A percentile compares a stretch with the other conserved stretches of the same genome.
Evolutionary conservation across 2,797 vertebrate species (phyloP).

Genomic region (Sebastes goodei): DNA sequence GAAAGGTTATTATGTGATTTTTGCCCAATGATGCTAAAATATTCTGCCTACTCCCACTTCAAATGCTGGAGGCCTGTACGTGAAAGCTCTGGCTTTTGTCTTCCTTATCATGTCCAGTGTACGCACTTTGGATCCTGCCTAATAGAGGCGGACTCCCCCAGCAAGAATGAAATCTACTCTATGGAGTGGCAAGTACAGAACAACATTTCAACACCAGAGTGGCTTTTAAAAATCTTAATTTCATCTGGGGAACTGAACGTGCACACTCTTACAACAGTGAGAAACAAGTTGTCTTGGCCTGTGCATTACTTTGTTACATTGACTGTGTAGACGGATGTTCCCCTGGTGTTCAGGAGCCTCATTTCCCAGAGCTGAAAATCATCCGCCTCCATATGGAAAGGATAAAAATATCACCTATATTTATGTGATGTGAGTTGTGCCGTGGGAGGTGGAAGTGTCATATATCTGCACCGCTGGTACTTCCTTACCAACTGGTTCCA

Average conservation of each 20-base stretch:
- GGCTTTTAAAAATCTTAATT: too few relatives aligned
- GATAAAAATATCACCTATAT: constrained; percentile 43
- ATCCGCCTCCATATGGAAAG: constrained; percentile 30
- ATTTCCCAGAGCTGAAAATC: constrained; percentile 31
- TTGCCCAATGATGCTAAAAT: too few relatives aligned
- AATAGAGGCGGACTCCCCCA: not conserved
- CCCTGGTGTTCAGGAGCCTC: not conserved
- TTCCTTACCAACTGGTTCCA: constrained; percentile 16
- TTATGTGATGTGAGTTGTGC: constrained; percentile 8
- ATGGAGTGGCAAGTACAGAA: too few relatives aligned
- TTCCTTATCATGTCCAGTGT: not conserved
- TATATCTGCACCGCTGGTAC: constrained; percentile 1
- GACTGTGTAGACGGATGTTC: constrained; percentile 8
- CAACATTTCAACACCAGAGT: too few relatives aligned
- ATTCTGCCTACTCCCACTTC: too few relatives aligned
- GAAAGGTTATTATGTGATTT: too few relatives aligned
- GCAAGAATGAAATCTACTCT: too few relatives aligned
- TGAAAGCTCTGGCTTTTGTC: not conserved
- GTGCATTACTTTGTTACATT: not conserved
- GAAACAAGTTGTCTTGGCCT: not conserved
- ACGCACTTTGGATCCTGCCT: not conserved
- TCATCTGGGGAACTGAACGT: not conserved
- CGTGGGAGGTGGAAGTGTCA: constrained; percentile 30
- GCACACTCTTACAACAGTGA: not conserved
- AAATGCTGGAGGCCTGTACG: not conserved